Conservation (phyloP, 2,797 vertebrate genomes). For the Mustela erminea region DNA sequence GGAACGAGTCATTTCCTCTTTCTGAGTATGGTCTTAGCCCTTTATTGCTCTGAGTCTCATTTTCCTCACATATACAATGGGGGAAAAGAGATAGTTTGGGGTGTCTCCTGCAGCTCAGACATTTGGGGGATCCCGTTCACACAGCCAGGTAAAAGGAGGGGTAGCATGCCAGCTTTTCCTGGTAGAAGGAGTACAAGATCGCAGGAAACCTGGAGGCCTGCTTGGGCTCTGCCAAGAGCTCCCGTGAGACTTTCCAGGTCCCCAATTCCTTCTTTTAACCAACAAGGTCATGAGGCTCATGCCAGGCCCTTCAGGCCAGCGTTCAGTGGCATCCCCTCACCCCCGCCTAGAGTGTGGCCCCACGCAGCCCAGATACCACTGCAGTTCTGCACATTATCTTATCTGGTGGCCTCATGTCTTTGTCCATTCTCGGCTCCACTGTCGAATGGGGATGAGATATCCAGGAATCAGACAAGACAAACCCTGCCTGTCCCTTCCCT, state of each 20-base stretch:
- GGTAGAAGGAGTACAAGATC: background rate
- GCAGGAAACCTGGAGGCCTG: background rate
- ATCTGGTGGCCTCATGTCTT: slow-evolving; percentile 76
- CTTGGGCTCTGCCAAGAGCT: background rate
- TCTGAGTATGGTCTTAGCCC: background rate
- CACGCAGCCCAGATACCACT: background rate
- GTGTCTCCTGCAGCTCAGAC: background rate
- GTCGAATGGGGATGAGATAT: slow-evolving; percentile 73
- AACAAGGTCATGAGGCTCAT: background rate
- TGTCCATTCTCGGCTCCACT: slow-evolving; percentile 80
- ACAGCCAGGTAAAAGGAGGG: background rate
- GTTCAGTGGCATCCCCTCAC: no score
- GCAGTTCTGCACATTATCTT: slow-evolving; percentile 72
- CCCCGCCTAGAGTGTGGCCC: background rate
- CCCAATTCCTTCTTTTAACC: slow-evolving; percentile 5
- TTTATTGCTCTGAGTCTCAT: background rate
- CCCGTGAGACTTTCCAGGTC: background rate
- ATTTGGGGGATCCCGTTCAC: background rate
- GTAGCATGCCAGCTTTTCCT: background rate
- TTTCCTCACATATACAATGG: background rate
- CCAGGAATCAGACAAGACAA: slow-evolving; percentile 78
- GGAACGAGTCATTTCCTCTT: background rate
- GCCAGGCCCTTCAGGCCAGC: background rate
- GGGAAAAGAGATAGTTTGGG: background rate
- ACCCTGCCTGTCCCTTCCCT: slow-evolving; percentile 57